Evolutionary conservation across 2,797 vertebrate species (phyloP), one percentile per base, ranked within the genome.

Genomic region (Aulostomus chinensis): DNA sequence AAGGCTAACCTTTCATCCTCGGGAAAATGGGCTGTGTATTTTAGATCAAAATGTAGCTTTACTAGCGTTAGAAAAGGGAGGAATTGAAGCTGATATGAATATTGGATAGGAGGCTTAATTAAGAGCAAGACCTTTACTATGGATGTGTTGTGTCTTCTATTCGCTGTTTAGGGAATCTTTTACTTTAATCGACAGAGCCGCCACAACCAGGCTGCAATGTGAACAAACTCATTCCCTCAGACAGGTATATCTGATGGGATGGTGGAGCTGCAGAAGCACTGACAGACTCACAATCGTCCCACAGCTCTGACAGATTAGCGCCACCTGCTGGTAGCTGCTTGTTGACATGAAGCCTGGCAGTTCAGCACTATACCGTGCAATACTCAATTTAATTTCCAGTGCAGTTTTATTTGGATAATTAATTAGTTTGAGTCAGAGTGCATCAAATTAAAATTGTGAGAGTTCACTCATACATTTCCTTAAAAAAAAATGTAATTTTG

Each of bases 311-410:
- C 31, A 65, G 37, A 58, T 61, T 40, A 64, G 53, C 54, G 16
- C 65, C 76, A 60, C 75, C 76, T 76, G 64, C 30, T 83, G 76
- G 80, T 61, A 33, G 48, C 25, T 47, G 14, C 10, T 9, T 15
- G 37, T 7, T 42, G 24, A 39, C 25, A 58, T 49, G 13, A 55
- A 28, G 31, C 13, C 12, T 49, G 9, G 12, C 9, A 8, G 13
- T 18, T 39, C 41, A 34, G 14, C 5, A n/a, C n/a, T n/a, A n/a
- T n/a, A n/a, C n/a, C n/a, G n/a, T n/a, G n/a, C n/a, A n/a, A n/a
- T n/a, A n/a, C n/a, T n/a, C n/a, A n/a, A n/a, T n/a, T n/a, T n/a
- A n/a, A n/a, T n/a, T n/a, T n/a, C n/a, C n/a, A 12, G 3, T 15
- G 3, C 1, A 38, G 26, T 35, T 37, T 10, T 2, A 15, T 2